Conservation (phyloP, 2,113 vertebrate species). For the Holacanthus passer region DNA sequence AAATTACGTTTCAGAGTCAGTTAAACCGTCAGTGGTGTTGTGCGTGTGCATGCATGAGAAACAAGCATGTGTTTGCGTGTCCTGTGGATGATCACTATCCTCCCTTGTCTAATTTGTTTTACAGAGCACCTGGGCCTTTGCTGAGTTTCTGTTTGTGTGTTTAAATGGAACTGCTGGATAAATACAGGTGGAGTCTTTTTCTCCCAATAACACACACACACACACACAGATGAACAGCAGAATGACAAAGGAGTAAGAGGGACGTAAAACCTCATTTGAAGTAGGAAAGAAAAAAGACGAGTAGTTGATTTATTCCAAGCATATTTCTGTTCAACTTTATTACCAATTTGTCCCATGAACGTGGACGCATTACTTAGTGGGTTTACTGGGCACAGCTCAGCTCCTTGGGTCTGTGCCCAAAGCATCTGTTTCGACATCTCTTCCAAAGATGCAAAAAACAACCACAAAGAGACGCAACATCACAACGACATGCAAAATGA, state of each 20-base stretch:
- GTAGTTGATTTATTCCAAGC: neutral
- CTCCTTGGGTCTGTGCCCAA: neutral
- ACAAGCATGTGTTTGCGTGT: slow-evolving; percentile 24
- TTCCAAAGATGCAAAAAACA: neutral
- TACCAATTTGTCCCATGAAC: neutral
- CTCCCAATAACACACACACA: slow-evolving; percentile 44
- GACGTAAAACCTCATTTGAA: neutral
- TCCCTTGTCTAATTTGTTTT: slow-evolving; percentile 80
- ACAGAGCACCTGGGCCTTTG: slow-evolving; percentile 72
- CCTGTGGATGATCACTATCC: slow-evolving; percentile 57
- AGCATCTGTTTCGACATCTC: neutral
- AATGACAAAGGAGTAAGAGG: slow-evolving; percentile 10
- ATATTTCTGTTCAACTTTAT: slow-evolving; percentile 14
- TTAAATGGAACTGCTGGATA: slow-evolving; percentile 72
- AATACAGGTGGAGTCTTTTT: slow-evolving; percentile 82
- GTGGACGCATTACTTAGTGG: neutral
- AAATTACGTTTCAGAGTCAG: slow-evolving; percentile 65
- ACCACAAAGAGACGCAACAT: neutral
- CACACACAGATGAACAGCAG: slow-evolving; percentile 27
- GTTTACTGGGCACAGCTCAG: neutral
- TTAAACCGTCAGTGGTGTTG: slow-evolving; percentile 70
- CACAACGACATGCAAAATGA: neutral
- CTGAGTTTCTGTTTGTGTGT: slow-evolving; percentile 47
- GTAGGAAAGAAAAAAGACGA: neutral
- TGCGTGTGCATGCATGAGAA: slow-evolving; percentile 5